Evolutionary conservation across 37 sponge, comb jelly and placozoan genomes (phyloP).

Genomic region (Tethya wilhelma): DNA sequence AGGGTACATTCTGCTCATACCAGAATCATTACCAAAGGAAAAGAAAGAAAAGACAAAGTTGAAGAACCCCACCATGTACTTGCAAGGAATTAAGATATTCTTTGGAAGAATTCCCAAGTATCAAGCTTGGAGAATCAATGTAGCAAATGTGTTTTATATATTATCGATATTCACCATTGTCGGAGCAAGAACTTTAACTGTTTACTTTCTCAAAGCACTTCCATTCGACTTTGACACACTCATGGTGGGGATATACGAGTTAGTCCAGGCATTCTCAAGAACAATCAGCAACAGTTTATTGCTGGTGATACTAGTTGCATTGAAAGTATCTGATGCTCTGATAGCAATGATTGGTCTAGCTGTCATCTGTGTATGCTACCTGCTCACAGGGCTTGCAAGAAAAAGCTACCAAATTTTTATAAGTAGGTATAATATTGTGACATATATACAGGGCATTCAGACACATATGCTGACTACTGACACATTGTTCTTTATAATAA

Average conservation of each 20-base stretch:
- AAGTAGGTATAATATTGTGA: background rate
- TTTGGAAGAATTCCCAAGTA: background rate
- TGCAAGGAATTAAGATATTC: background rate
- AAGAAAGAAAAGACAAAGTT: background rate
- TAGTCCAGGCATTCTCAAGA: background rate
- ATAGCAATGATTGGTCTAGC: background rate
- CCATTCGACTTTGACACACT: background rate
- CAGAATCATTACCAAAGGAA: conserved; percentile 33
- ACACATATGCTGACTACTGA: too few relatives aligned
- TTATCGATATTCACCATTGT: background rate
- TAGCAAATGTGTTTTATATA: background rate
- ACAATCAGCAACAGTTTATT: background rate
- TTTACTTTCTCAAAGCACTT: background rate
- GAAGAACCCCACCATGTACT: background rate
- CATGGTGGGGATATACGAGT: background rate
- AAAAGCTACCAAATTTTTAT: background rate
- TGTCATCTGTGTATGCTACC: background rate
- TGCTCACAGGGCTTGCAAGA: background rate
- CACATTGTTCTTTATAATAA: background rate
- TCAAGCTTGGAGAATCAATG: background rate
- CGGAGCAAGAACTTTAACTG: background rate
- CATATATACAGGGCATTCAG: background rate
- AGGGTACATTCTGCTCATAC: conserved; percentile 35
- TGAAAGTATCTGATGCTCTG: background rate
- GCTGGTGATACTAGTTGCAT: background rate